Percentiles rank a stretch among this genome's conserved stretches.
phyloP scores from a whole-genome alignment of 2,888 invertebrate genomes.

The Sminthurinus aureus region DNA sequence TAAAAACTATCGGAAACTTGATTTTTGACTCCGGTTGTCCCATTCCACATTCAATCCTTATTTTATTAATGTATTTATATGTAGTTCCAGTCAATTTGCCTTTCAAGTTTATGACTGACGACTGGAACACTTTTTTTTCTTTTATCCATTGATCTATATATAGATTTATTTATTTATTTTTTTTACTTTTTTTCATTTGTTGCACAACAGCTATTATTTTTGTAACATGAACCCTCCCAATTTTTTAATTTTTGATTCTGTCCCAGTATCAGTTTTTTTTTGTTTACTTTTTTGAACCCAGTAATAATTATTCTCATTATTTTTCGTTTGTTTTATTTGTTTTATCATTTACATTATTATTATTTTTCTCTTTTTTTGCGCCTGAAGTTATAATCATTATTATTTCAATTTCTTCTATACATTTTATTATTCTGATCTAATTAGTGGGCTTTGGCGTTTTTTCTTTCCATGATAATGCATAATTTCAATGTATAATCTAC shows the following conservation, averaged over 20 bases:
- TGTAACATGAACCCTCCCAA: neutral
- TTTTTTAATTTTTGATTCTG: neutral
- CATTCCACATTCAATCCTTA: neutral
- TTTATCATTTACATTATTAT: constrained; percentile 1
- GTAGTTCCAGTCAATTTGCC: neutral
- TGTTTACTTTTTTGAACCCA: neutral
- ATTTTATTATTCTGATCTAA: constrained; percentile 8
- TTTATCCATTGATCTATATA: too few relatives aligned
- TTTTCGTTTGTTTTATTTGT: neutral
- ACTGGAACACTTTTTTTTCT: neutral
- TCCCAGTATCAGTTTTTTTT: neutral
- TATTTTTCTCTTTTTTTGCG: constrained; percentile 12
- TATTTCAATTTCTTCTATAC: neutral
- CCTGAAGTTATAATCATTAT: constrained; percentile 2
- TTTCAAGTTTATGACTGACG: constrained; percentile 20
- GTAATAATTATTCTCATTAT: neutral
- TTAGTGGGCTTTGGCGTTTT: constrained; percentile 26
- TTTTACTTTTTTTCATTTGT: neutral
- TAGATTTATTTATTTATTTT: too few relatives aligned
- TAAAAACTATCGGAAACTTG: constrained; percentile 15
- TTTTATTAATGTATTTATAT: constrained; percentile 22
- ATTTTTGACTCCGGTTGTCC: constrained; percentile 23
- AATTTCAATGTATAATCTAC: too few relatives aligned
- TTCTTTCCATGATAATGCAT: neutral
- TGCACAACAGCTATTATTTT: constrained; percentile 4